phyloP scores from a whole-genome alignment of 2,113 vertebrate genomes.

The Polypterus senegalus region DNA sequence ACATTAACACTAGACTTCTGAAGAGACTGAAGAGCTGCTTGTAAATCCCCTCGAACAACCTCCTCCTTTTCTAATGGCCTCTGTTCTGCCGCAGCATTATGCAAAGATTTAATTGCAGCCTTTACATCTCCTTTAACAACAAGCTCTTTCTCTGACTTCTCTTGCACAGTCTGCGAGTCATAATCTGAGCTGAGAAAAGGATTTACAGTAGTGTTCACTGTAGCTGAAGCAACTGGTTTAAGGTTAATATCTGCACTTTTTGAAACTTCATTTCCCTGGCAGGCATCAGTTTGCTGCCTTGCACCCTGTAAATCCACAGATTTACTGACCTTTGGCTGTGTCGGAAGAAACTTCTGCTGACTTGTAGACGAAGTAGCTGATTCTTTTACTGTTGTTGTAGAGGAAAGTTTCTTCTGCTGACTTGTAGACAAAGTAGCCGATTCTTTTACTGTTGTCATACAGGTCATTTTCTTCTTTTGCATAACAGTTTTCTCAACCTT shows the following conservation, averaged over 20 bases:
- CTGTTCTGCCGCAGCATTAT: slow-evolving; percentile 39
- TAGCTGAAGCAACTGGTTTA: slow-evolving; percentile 46
- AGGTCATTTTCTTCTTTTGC: slow-evolving; percentile 20
- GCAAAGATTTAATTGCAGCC: slow-evolving; percentile 43
- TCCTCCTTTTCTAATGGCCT: slow-evolving; percentile 63
- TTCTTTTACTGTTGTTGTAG: too few relatives aligned
- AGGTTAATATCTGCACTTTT: slow-evolving; percentile 45
- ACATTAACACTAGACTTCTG: slow-evolving; percentile 76
- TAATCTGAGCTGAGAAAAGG: slow-evolving; percentile 46
- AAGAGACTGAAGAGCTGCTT: slow-evolving; percentile 66
- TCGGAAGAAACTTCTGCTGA: slow-evolving; percentile 37
- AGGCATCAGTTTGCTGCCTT: slow-evolving; percentile 36
- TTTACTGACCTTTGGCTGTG: slow-evolving; percentile 85
- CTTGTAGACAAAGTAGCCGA: not conserved
- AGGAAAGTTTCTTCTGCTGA: slow-evolving; percentile 33
- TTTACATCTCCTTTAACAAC: slow-evolving; percentile 54
- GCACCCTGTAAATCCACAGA: slow-evolving; percentile 45
- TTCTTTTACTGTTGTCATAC: not conserved
- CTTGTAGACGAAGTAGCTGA: not conserved
- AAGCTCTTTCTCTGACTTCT: slow-evolving; percentile 51
- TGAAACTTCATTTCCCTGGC: slow-evolving; percentile 34
- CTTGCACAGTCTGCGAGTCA: slow-evolving; percentile 50
- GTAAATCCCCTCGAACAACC: slow-evolving; percentile 67
- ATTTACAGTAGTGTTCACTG: slow-evolving; percentile 39
- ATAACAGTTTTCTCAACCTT: slow-evolving; percentile 20